Evolutionary conservation across 2,888 invertebrate species (phyloP).

Genomic region (Gymnosoma rotundatum): DNA sequence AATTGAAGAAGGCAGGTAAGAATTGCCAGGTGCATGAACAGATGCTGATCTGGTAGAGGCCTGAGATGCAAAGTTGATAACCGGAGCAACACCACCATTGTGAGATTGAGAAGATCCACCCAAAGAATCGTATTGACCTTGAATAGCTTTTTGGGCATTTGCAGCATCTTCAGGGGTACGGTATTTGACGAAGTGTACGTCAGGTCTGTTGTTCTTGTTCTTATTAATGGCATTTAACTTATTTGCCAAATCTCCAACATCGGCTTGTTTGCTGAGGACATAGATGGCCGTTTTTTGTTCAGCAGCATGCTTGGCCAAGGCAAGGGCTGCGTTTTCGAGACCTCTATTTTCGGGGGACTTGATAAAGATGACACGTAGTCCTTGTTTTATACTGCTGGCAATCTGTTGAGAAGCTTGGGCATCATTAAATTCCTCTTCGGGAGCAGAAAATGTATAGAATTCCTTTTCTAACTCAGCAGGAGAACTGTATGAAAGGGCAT

Average conservation of each 20-base stretch:
- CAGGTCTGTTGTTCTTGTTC: slow-evolving; percentile 77
- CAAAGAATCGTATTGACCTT: slow-evolving; percentile 77
- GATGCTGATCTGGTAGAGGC: slow-evolving; percentile 68
- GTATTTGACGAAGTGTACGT: slow-evolving; percentile 80
- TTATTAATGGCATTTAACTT: slow-evolving; percentile 76
- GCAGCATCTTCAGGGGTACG: slow-evolving; percentile 79
- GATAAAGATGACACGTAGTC: slow-evolving; percentile 77
- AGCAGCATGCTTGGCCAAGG: slow-evolving; percentile 76
- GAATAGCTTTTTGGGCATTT: slow-evolving; percentile 79
- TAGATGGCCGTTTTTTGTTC: slow-evolving; percentile 79
- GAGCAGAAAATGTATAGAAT: slow-evolving; percentile 79
- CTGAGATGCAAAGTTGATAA: slow-evolving; percentile 77
- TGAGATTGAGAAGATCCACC: slow-evolving; percentile 74
- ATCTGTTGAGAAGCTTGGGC: slow-evolving; percentile 73
- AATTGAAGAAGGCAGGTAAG: slow-evolving; percentile 76
- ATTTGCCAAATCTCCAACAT: slow-evolving; percentile 76
- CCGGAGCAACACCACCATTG: slow-evolving; percentile 76
- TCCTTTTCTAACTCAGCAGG: slow-evolving; percentile 78
- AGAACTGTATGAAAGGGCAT: slow-evolving; percentile 44
- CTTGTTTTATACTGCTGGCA: slow-evolving; percentile 77
- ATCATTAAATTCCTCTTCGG: slow-evolving; percentile 78
- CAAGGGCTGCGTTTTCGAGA: slow-evolving; percentile 76
- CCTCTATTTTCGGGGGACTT: slow-evolving; percentile 80
- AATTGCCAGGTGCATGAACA: slow-evolving; percentile 71
- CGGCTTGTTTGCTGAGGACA: slow-evolving; percentile 79